Base-by-base conservation (phyloP, 2,797 vertebrate genomes). In the Chaetophractus vellerosus region DNA sequence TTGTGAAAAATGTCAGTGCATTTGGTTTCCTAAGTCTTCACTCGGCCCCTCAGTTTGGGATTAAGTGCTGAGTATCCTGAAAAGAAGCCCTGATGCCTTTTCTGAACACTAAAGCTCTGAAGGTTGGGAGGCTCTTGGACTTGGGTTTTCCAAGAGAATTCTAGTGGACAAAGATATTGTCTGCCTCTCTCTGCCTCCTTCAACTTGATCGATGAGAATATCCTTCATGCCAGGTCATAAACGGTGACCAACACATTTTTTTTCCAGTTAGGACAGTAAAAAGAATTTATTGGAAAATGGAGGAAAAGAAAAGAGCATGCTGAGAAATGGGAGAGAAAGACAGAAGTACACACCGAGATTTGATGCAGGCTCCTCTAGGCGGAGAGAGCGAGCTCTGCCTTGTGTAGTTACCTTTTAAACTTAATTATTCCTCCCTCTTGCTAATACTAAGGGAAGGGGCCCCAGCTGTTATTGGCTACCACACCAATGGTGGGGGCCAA, bases 1-100 rank as follows among this genome's bases (percentile, higher is more conserved):
- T 82, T 83, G 59, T 48, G 79, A 69, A 95, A 48, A n/a, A 87
- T 64, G 36, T 33, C 28, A 57, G 19, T 89, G 52, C 38, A n/a
- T 57, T 61, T 33, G 41, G 6, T 63, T 94, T 89, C 15, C n/a
- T 33, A 45, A 12, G 18, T 28, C 36, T 64, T 55, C 15, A n/a
- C n/a, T 50, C 31, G 41, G 33, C 14, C 33, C 23, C 38, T 81
- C 50, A 10, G 26, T 26, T 45, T 52, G 72, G 71, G 52, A 64
- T 41, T 24, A 59, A 41, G n/a, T 50, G 19, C n/a, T 33, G 23
- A 24, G 2, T 55, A 71, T 41, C 50, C 72, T 45, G n/a, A 50
- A 50, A 91, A 61, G 26, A 23, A 48, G 15, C 26, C n/a, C 31
- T 41, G 2, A 4, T 5, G 38, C 63, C 21, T 48, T 66, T 63